phyloP scores from a whole-genome alignment of 2,888 invertebrate species.

The Hedychridium roseum region DNA sequence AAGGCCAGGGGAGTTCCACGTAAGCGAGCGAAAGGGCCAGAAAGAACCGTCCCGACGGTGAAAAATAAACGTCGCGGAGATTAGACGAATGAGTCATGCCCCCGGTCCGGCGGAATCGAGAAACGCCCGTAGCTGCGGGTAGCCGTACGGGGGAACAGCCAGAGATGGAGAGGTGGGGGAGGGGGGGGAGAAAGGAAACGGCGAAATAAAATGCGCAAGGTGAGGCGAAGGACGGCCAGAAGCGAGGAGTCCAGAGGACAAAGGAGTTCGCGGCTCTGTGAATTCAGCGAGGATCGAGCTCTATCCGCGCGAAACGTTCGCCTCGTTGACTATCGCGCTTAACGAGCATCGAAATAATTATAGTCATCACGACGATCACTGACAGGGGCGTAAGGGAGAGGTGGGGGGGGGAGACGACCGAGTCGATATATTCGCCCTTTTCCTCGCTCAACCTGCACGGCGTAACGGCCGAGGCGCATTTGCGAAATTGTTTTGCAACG shows the following conservation, averaged over 20 bases:
- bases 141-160: neutral
- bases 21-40: neutral
- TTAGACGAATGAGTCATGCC: constrained; percentile 22
- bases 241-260: neutral
- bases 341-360: constrained; percentile 46
- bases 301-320: constrained; percentile 16
- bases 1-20: constrained; percentile 15
- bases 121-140: constrained; percentile 6
- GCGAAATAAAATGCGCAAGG: too few relatives aligned
- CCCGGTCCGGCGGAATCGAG: too few relatives aligned
- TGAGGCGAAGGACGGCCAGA: neutral
- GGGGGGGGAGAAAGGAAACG: neutral
- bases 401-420: neutral
- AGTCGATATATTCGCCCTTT: neutral
- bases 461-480: constrained; percentile 32
- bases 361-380: constrained; percentile 27
- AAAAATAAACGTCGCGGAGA: constrained; percentile 13
- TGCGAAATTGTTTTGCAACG: constrained; percentile 44
- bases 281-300: constrained; percentile 22
- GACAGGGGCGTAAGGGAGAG: neutral
- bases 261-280: constrained; percentile 6
- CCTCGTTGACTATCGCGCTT: constrained; percentile 32
- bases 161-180: neutral
- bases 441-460: neutral
- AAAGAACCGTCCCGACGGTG: neutral